Evolutionary conservation across 2,113 vertebrate genomes (phyloP), one percentile per base, ranked within the genome.

Genomic region (Gobio gobio): DNA sequence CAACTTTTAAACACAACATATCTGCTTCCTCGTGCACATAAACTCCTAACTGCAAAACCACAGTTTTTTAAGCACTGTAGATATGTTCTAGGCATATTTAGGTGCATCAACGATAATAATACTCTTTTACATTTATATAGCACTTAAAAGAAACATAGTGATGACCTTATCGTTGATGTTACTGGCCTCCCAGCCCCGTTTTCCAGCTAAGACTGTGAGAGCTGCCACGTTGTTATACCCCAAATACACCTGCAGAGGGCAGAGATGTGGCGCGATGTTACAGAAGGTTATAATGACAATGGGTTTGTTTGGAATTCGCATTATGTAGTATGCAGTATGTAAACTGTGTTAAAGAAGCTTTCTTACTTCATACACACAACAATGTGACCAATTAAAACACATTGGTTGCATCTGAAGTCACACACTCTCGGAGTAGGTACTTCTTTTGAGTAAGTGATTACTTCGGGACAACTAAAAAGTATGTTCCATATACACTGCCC

Each of bases 141-240:
- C 49, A 56, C 2, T 20, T 8, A 26, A 18, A 36, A 51, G 13
- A n/a, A 43, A 49, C 8, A 24, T 2, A 75, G 4, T 18, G 3
- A 26, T 61, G 13, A 54, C 63, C 79, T 68, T 82, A 51, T 68
- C 79, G 10, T 51, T 66, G 45, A 82, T 68, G 26, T 54, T 82
- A 68, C 24, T 82, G 26, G 29, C 20, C n/a, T 82, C 29, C 68
- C 29, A 90, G 98, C 97, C 96, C 97, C 96, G 4, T 95, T 95
- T 91, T 94, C 95, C 95, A 68, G 97, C 94, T 0, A 99, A 94
- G 33, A 94, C 95, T 93, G 97, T 98, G 90, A 99, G 94, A 0
- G 97, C 97, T 2, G 96, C 97, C 56, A 99, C 96, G 0, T 99
- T 99, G 94, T 98, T 99, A 93, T 97, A 99, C 94, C 98, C 99